Conservation (phyloP, 1,140 invertebrate genomes). For the Sogatella furcifera region DNA sequence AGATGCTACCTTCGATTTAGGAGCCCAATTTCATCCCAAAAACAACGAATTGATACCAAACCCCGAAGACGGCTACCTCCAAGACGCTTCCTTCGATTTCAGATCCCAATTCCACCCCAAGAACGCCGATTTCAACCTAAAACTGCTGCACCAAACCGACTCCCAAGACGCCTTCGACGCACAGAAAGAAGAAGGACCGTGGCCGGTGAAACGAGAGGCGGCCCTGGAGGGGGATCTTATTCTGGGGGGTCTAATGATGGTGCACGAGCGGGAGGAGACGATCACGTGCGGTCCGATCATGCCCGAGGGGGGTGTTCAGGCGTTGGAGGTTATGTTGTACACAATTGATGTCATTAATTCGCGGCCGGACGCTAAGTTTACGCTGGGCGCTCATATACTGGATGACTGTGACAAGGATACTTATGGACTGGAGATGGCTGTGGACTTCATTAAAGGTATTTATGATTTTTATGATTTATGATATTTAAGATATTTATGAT, state of each 20-base stretch:
- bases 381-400: constrained; percentile 75
- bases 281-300: constrained; percentile 83
- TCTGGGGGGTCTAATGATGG: constrained; percentile 89
- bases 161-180: too few relatives aligned
- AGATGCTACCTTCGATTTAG: too few relatives aligned
- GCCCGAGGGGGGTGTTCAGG: constrained; percentile 87
- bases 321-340: constrained; percentile 85
- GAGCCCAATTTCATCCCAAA: too few relatives aligned
- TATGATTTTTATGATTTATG: too few relatives aligned
- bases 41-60: too few relatives aligned
- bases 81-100: too few relatives aligned
- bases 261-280: constrained; percentile 78
- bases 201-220: constrained; percentile 80
- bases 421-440: constrained; percentile 88
- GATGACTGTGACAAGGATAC: constrained; percentile 95
- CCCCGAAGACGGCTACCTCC: too few relatives aligned
- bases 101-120: too few relatives aligned
- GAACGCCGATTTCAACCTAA: too few relatives aligned
- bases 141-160: too few relatives aligned
- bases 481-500: too few relatives aligned
- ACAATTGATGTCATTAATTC: constrained; percentile 75
- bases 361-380: constrained; percentile 55
- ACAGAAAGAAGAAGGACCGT: constrained; percentile 33
- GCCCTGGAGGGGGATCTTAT: constrained; percentile 73
- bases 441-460: constrained; percentile 94